Conservation (phyloP, 2,888 invertebrate species). For the Cheilosia impressa region DNA sequence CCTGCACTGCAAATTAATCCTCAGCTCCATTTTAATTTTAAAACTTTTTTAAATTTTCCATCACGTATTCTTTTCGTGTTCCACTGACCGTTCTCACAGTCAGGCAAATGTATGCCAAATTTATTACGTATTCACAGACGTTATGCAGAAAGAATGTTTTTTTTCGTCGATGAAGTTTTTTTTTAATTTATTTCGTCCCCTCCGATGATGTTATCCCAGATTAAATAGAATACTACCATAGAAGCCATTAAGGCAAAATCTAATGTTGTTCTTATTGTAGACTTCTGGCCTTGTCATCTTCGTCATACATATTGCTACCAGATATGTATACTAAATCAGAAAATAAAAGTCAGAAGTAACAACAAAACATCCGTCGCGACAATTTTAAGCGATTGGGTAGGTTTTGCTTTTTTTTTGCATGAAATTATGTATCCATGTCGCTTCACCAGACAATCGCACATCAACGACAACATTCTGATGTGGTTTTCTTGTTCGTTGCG, state of each 20-base stretch:
- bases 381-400: slow-evolving; percentile 44
- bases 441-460: slow-evolving; percentile 64
- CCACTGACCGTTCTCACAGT: slow-evolving; percentile 60
- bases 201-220: slow-evolving; percentile 15
- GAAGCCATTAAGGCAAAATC: slow-evolving; percentile 38
- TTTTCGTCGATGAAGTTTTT: slow-evolving; percentile 38
- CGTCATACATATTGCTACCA: slow-evolving; percentile 45
- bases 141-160: slow-evolving; percentile 27
- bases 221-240: slow-evolving; percentile 26
- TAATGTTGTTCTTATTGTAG: slow-evolving; percentile 33
- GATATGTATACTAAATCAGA: slow-evolving; percentile 36
- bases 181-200: slow-evolving; percentile 40
- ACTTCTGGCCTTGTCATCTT: slow-evolving; percentile 41
- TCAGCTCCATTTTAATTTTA: background rate
- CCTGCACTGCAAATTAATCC: too few species aligned
- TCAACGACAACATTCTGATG: slow-evolving; percentile 41
- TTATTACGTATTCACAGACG: slow-evolving; percentile 60
- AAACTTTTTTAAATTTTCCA: slow-evolving; percentile 6
- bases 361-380: slow-evolving; percentile 51
- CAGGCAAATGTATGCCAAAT: slow-evolving; percentile 51
- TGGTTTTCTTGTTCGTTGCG: slow-evolving; percentile 27
- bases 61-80: slow-evolving; percentile 50
- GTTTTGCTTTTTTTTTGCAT: slow-evolving; percentile 58
- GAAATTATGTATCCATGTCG: slow-evolving; percentile 69
- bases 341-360: slow-evolving; percentile 1